A percentile compares a stretch with the other conserved stretches of the same genome.
Conservation (phyloP, 2,113 vertebrate species). For the Tachysurus fulvidraco region DNA sequence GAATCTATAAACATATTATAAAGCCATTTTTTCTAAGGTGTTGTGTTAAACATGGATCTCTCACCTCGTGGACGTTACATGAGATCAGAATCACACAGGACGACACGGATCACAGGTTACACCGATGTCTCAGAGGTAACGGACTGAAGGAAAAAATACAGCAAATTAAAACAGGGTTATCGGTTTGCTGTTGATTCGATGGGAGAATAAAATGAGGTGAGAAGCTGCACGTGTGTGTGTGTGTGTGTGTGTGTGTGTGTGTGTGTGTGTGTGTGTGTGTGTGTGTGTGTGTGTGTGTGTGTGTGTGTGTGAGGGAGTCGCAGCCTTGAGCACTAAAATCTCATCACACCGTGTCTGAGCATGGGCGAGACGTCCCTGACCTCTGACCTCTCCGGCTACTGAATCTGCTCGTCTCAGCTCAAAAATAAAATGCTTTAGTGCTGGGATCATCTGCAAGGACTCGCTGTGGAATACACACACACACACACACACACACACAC, state of each 20-base stretch:
- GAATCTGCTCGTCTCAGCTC: conserved; percentile 18
- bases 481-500: background rate
- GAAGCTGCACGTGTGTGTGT: background rate
- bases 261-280: background rate
- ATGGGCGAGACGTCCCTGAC: background rate
- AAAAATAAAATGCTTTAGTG: background rate
- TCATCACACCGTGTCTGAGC: background rate
- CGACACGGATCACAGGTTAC: too few relatives aligned
- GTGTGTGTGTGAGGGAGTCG: background rate
- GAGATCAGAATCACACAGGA: background rate
- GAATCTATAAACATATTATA: background rate
- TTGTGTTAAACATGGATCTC: background rate
- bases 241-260: background rate
- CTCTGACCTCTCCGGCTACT: background rate
- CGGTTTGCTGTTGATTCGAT: background rate
- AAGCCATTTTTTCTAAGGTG: too few relatives aligned
- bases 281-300: background rate
- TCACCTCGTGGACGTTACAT: too few relatives aligned
- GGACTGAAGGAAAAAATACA: background rate
- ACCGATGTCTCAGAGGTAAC: background rate
- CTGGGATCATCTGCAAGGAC: background rate
- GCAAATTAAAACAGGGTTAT: background rate
- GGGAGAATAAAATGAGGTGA: background rate
- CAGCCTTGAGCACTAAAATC: conserved; percentile 13
- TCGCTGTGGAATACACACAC: background rate